phyloP scores from a whole-genome alignment of 2,113 vertebrate genomes.

The Suncus etruscus region DNA sequence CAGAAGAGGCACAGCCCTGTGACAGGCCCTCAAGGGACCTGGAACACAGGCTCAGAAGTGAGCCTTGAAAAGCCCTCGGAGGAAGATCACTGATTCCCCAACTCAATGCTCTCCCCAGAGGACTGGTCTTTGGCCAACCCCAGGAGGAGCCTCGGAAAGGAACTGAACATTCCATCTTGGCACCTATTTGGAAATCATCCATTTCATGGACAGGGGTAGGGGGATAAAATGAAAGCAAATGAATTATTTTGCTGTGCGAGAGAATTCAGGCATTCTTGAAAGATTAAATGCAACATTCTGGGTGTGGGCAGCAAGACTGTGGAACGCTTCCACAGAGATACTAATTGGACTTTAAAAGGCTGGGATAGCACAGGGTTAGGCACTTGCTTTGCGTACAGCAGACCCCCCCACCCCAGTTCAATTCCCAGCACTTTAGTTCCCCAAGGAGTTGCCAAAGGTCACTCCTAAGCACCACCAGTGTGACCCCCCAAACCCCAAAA shows the following conservation, averaged over 20 bases:
- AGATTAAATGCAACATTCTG: background rate
- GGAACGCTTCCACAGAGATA: conserved; percentile 14
- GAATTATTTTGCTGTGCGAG: conserved; percentile 2
- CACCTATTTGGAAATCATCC: conserved; percentile 76
- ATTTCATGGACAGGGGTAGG: conserved; percentile 67
- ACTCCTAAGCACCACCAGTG: too few species aligned
- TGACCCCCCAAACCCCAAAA: too few species aligned
- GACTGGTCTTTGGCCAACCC: conserved; percentile 27
- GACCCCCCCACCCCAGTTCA: too few species aligned
- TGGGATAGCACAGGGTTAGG: too few species aligned
- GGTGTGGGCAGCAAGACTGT: conserved; percentile 17
- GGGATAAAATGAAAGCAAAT: conserved; percentile 36
- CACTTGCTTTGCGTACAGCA: too few species aligned
- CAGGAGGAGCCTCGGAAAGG: conserved; percentile 70
- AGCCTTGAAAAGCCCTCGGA: background rate
- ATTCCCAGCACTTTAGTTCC: too few species aligned
- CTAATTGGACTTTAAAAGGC: background rate
- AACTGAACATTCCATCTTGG: conserved; percentile 84
- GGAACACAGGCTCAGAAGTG: background rate
- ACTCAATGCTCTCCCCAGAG: conserved; percentile 29
- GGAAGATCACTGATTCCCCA: background rate
- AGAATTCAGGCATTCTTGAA: conserved; percentile 40
- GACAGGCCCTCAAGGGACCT: background rate
- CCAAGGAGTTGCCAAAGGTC: too few species aligned
- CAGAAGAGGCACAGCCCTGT: too few species aligned